Evolutionary conservation across 2,797 vertebrate species (phyloP).

Genomic region (Echiichthys vipera): DNA sequence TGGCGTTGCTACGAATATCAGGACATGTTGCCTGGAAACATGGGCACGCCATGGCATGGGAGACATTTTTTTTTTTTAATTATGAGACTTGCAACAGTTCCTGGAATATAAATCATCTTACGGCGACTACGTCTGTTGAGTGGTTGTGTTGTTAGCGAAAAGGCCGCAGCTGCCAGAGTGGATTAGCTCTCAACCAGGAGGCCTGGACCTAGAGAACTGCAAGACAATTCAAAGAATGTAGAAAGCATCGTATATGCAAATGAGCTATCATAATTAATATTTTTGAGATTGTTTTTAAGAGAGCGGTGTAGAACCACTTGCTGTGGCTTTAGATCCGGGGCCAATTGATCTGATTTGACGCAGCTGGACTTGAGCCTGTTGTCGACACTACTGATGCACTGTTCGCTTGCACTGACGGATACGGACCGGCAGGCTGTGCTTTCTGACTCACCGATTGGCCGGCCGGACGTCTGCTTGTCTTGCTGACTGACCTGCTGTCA

Average conservation of each 20-base stretch:
- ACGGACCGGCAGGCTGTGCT: neutral
- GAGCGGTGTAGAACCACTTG: constrained; percentile 20
- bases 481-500: constrained; percentile 40
- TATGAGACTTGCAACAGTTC: neutral
- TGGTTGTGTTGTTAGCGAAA: neutral
- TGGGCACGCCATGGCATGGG: neutral
- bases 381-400: constrained; percentile 72
- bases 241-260: constrained; percentile 57
- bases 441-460: neutral
- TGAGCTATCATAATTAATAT: constrained; percentile 52
- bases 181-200: neutral
- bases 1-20: constrained; percentile 2
- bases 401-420: constrained; percentile 65
- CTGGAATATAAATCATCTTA: neutral
- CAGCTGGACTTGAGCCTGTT: constrained; percentile 25
- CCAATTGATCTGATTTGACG: neutral
- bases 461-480: neutral
- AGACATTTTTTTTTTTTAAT: neutral
- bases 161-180: neutral
- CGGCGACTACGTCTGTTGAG: constrained; percentile 3
- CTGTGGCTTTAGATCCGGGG: constrained; percentile 6
- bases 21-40: neutral
- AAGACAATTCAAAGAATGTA: constrained; percentile 47
- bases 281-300: constrained; percentile 40
- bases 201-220: neutral